Evolutionary conservation across 30 jellyfish, hydroid and myxozoan genomes (phyloP), one percentile per base, ranked within the genome.

Genomic region (Aurelia aurita complex sp. Pacific): DNA sequence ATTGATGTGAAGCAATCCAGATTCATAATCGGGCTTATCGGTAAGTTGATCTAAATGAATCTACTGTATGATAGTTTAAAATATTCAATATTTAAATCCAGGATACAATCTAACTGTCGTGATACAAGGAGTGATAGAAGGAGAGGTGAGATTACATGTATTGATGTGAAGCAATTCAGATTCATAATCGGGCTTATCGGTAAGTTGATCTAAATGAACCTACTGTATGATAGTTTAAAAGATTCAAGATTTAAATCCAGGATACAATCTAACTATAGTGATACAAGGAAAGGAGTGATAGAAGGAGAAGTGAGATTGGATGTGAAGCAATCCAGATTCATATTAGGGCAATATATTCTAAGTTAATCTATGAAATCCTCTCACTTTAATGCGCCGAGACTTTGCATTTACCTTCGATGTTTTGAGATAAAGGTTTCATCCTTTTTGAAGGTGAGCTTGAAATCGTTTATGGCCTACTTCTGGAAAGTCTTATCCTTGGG

Each of bases 401-500:
- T 23, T 3, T 68, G 14, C 1, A 68, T 4, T 13, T n/a, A 16
- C 3, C 57, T 17, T 16, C 19, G 11, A n/a, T 68, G 10, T 29
- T 32, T 17, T 32, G 14, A 68, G 57, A 0, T 32, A 0, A 17
- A 23, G 50, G 61, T 16, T 16, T 18, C 79, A 17, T 38, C 67
- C 2, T 66, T 32, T 19, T 36, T 72, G 2, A 13, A 82, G 91
- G 85, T 15, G 68, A 16, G 33, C 38, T 82, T 14, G 80, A 70
- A 19, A 82, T 82, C 18, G 52, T 67, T 33, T 66, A 42, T 52
- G 61, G 85, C 67, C 43, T 82, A 1, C 74, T 82, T 11, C 46
- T 82, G 18, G 91, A 76, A 16, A 63, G 85, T 38, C 53, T 82
- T 19, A 74, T 42, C 13, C 74, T 70, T 59, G 81, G 85, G 11